Base-by-base conservation (phyloP, 2,888 invertebrate species). In the Brenthis hecate region DNA sequence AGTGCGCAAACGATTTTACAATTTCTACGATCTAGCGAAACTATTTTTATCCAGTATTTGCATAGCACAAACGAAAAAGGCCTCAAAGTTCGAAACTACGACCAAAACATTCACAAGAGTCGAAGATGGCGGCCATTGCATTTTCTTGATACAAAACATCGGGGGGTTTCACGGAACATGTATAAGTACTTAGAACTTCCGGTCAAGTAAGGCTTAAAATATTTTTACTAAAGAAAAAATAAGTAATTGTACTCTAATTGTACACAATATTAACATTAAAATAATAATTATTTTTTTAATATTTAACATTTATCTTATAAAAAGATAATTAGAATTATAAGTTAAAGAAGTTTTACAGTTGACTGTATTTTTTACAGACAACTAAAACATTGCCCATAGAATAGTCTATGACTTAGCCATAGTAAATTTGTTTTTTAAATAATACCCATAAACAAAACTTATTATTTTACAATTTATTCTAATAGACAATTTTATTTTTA, bases 111-210 rank as follows among this genome's bases (percentile, higher is more conserved):
- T 95, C 94, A 95, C 95, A 94, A 95, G 95, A 95, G 94, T 95
- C 95, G 95, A 96, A 96, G 95, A 96, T 96, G 96, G 96, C 96
- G 95, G 96, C 96, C 95, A 96, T 96, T 95, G 94, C 95, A 92
- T 95, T 95, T 94, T 94, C 95, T 94, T 94, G 95, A 95, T 96
- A 95, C 96, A 96, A 96, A 95, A 92, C 93, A 93, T 89, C 92
- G 92, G 93, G 93, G 79, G 79, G 91, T 88, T 87, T 89, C 91
- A 88, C 83, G 88, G 87, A 91, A 88, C 88, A 88, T 87, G 87
- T 88, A 85, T 80, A 80, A 86, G 83, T 83, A 85, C 79, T 75
- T 68, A 75, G 75, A 68, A 84, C 79, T 82, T 92, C 92, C 92
- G 92, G 90, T 88, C 85, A 84, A 79, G 48, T 65, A 51, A 11